Conservation (phyloP, 2,113 vertebrate species). For the Monarcha castaneiventris region DNA sequence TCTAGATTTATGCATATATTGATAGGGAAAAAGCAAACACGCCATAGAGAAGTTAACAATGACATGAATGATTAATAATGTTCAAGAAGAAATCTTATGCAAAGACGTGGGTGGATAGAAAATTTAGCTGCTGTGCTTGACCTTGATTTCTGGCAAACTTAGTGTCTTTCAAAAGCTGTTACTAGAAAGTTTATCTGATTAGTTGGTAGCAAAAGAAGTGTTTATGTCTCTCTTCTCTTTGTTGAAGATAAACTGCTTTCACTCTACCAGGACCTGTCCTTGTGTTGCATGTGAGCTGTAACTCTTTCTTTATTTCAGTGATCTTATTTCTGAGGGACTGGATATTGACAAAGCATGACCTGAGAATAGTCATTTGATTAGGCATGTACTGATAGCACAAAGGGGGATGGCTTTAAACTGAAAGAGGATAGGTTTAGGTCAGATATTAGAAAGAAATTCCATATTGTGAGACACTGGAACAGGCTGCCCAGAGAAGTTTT, state of each 20-base stretch:
- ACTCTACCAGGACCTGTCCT: neutral
- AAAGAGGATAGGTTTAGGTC: neutral
- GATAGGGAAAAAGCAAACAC: neutral
- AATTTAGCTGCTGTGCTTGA: neutral
- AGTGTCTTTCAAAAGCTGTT: neutral
- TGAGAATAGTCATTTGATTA: neutral
- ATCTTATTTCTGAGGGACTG: neutral
- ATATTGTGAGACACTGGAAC: neutral
- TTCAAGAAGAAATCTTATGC: neutral
- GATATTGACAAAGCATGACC: neutral
- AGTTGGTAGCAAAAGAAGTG: neutral
- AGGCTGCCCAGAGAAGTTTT: neutral
- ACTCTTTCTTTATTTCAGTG: neutral
- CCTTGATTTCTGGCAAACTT: neutral
- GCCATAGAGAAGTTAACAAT: neutral
- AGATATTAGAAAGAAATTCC: neutral
- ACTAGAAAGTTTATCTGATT: neutral
- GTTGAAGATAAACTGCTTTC: neutral
- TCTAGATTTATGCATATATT: neutral
- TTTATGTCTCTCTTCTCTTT: neutral
- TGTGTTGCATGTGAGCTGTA: neutral
- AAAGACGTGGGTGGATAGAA: neutral
- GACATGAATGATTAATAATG: neutral
- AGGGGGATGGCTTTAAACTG: neutral
- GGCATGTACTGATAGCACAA: no score